Conservation (phyloP, 2,797 vertebrate genomes). For the Manis pentadactyla region DNA sequence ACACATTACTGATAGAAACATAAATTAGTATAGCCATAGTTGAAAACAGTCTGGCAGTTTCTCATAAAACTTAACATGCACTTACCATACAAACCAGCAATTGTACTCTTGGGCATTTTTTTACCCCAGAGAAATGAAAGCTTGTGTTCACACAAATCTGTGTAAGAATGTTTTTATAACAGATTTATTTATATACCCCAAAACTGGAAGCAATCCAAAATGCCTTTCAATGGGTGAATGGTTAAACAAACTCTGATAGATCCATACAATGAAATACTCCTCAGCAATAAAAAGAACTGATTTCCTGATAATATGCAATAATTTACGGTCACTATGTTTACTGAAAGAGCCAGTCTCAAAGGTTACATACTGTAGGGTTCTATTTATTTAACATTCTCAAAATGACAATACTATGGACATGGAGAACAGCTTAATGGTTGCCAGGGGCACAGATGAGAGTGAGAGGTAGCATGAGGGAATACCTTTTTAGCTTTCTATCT, state of each 20-base stretch:
- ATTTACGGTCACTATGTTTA: neutral
- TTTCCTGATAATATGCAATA: neutral
- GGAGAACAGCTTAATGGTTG: neutral
- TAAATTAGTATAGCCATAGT: neutral
- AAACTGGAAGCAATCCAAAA: neutral
- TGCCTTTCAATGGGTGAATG: neutral
- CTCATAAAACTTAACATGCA: conserved; percentile 13
- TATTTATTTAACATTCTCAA: neutral
- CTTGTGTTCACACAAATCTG: neutral
- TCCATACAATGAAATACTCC: neutral
- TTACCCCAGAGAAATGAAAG: neutral
- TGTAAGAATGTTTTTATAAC: neutral
- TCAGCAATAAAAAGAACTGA: neutral
- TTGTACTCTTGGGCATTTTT: neutral
- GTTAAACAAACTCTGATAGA: neutral
- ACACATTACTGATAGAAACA: neutral
- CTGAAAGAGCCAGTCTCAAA: neutral
- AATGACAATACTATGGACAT: neutral
- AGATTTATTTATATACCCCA: neutral
- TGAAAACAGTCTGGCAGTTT: neutral
- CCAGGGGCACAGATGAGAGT: neutral
- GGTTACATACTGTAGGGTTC: neutral
- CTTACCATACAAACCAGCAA: neutral
- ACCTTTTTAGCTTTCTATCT: neutral
- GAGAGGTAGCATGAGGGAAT: neutral